phyloP scores from a whole-genome alignment of 2,888 invertebrate species.

The Drosophila buzzatii region DNA sequence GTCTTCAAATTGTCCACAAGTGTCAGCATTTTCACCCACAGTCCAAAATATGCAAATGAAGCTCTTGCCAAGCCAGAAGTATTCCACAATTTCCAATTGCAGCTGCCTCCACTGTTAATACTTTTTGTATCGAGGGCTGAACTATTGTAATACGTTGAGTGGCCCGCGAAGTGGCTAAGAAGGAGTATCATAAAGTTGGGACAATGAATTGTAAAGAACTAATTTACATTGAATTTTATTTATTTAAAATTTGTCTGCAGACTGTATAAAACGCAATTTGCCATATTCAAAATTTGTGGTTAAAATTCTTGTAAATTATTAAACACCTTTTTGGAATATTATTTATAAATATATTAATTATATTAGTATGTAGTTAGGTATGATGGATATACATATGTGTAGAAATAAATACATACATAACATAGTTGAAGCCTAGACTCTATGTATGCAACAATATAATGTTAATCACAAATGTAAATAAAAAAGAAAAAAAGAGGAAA shows the following conservation, averaged over 20 bases:
- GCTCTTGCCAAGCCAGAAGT: not conserved
- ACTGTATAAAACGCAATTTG: no score
- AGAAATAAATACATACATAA: no score
- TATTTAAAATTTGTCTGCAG: not conserved
- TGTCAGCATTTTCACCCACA: constrained; percentile 46
- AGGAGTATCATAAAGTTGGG: constrained; percentile 2
- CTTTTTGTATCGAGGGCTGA: constrained; percentile 7
- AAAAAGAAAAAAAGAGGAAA: no score
- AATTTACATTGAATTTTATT: not conserved
- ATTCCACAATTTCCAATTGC: constrained; percentile 23
- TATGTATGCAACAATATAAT: no score
- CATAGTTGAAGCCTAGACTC: no score
- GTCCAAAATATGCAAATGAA: constrained; percentile 34
- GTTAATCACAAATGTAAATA: no score
- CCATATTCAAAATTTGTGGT: not conserved
- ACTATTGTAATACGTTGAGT: constrained; percentile 13
- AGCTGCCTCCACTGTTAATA: constrained; percentile 26
- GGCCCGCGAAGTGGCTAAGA: not conserved
- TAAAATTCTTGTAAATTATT: no score
- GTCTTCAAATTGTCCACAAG: constrained; percentile 37
- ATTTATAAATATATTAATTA: no score
- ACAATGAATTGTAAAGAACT: not conserved
- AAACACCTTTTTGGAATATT: no score
- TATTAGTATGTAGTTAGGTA: no score
- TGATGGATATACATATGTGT: no score